Percentiles rank a stretch among this genome's conserved stretches.
phyloP scores from a whole-genome alignment of 2,113 vertebrate genomes.

The Elaphurus davidianus region DNA sequence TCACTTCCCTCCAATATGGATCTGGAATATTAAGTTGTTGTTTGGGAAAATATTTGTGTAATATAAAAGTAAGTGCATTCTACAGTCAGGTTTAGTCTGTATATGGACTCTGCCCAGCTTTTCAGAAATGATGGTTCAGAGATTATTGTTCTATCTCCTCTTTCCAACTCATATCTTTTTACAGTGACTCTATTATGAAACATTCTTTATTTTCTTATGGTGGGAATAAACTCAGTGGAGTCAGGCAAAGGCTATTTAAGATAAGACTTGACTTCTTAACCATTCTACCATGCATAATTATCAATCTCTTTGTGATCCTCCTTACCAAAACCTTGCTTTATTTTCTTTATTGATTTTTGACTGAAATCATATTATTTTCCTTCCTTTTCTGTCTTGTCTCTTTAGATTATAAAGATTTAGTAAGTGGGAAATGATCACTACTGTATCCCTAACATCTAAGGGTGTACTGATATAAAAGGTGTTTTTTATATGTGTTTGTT shows the following conservation, averaged over 20 bases:
- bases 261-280: not conserved
- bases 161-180: not conserved
- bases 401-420: not conserved
- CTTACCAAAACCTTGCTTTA: not conserved
- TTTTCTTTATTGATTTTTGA: not conserved
- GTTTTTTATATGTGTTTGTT: not conserved
- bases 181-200: not conserved
- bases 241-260: not conserved
- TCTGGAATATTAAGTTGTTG: not conserved
- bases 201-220: not conserved
- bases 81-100: not conserved
- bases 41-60: not conserved
- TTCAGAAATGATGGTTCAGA: not conserved
- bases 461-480: not conserved
- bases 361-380: not conserved
- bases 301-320: not conserved
- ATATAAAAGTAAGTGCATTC: not conserved
- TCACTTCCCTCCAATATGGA: not conserved
- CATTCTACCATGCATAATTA: not conserved
- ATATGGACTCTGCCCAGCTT: not conserved
- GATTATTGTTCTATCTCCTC: not conserved
- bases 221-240: not conserved
- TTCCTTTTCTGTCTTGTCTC: not conserved
- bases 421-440: not conserved
- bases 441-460: not conserved